Evolutionary conservation across 2,797 vertebrate genomes (phyloP), one percentile per base, ranked within the genome.

Genomic region (Periparus ater): DNA sequence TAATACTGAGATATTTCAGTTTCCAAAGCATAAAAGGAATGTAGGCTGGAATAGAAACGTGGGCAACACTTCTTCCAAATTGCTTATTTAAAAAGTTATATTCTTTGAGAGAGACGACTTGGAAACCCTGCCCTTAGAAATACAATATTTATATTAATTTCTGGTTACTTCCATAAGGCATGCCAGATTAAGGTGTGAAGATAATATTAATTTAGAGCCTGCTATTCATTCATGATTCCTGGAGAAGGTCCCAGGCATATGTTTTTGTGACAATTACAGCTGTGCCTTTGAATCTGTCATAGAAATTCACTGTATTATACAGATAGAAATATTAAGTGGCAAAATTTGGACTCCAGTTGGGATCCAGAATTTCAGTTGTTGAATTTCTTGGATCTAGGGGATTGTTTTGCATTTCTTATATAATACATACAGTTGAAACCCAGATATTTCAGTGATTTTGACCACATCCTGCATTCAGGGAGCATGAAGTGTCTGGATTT

Each of bases 31-130:
- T 48, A 63, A 82, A 90, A 60, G 3, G 26, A 74, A 71, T 32
- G 1, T 13, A 19, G 65, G 6, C 30, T 86, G 61, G 65, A 77
- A 57, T 6, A 66, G 22, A 74, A 74, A 30, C 0, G 0, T 27
- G 18, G 42, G 32, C 20, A 67, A 48, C 10, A n/a, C 7, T 60
- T 62, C 70, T 63, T 88, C 48, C 53, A 77, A 86, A 57, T 0
- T 48, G 7, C 6, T 50, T 80, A 36, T 77, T 80, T 1, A 58
- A 54, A 82, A n/a, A 11, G 6, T 38, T 65, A 22, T 7, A 29
- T 40, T 20, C 8, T 85, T 62, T 36, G 44, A 45, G 19, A 88
- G 26, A 89, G 20, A 76, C 45, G 14, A 6, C 61, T 77, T 88
- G 68, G 48, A 91, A 91, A 30, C 18, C 10, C 7, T 68, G 14